These are phyloP conservation scores for Gymnorhina tibicen DNA, from an alignment of 2,113 vertebrate genomes.

Conservation along the genomic window DNA sequence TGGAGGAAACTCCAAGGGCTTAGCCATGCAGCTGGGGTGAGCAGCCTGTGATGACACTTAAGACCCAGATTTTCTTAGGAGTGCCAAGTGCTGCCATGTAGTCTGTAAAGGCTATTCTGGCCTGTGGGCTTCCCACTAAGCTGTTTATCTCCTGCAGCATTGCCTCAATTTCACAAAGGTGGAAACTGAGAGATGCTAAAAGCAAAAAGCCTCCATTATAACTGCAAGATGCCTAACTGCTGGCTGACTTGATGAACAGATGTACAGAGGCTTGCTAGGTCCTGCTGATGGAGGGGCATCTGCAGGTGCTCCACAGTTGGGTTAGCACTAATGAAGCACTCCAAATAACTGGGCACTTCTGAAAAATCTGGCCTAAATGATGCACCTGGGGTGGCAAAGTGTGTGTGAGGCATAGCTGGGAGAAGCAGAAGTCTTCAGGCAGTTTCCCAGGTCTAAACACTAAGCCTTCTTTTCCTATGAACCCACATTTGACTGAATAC, in stretches of 20 bases:
- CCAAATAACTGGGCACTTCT: neutral
- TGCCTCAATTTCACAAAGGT: neutral
- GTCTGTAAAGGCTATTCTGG: neutral
- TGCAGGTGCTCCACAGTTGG: neutral
- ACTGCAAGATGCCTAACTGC: neutral
- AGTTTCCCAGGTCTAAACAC: neutral
- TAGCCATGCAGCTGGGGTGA: neutral
- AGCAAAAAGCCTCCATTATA: neutral
- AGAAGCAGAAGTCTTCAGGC: neutral
- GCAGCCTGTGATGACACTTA: neutral
- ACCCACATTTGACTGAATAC: neutral
- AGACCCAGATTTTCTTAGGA: neutral
- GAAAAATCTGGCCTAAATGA: neutral
- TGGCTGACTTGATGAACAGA: neutral
- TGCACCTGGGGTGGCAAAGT: neutral
- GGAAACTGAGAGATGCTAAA: neutral
- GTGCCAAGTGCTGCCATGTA: neutral
- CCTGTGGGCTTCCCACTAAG: neutral
- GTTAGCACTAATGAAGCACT: neutral
- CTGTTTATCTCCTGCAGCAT: neutral
- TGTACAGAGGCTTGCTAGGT: neutral
- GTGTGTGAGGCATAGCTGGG: neutral
- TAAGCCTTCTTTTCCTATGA: neutral
- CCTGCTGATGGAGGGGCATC: neutral
- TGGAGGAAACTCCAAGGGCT: neutral